Conservation (phyloP, 2,888 invertebrate genomes). For the Teleogryllus oceanicus region DNA sequence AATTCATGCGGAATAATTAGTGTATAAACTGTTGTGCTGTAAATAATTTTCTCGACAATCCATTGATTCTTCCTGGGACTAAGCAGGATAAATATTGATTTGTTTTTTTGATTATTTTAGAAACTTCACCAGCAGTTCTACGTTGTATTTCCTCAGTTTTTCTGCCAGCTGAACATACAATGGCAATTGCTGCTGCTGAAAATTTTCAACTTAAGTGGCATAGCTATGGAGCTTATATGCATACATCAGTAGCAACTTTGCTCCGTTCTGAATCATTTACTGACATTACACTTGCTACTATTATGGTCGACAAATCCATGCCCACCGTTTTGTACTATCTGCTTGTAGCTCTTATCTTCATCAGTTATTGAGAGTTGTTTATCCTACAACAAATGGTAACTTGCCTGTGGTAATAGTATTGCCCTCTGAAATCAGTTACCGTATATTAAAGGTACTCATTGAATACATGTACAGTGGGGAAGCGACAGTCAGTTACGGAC, state of each 20-base stretch:
- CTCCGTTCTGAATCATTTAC: constrained; percentile 77
- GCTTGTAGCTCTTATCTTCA: constrained; percentile 70
- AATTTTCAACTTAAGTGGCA: constrained; percentile 89
- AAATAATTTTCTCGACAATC: no score
- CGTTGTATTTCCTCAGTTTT: not conserved
- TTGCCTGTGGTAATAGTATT: constrained; percentile 61
- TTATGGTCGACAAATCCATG: constrained; percentile 75
- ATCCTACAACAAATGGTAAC: constrained; percentile 47
- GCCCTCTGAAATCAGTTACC: constrained; percentile 75
- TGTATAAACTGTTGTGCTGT: no score
- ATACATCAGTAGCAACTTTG: constrained; percentile 74
- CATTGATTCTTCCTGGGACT: no score
- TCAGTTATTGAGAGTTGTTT: constrained; percentile 53
- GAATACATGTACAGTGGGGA: constrained; percentile 85
- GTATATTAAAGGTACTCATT: constrained; percentile 74
- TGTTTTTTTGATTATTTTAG: no score
- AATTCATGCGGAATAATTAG: no score
- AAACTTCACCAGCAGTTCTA: no score
- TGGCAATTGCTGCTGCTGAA: constrained; percentile 58
- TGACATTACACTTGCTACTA: constrained; percentile 75
- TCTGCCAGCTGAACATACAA: constrained; percentile 41
- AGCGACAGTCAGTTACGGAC: constrained; percentile 81
- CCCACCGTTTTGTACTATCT: constrained; percentile 79
- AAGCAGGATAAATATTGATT: no score
- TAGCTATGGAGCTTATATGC: constrained; percentile 76